Evolutionary conservation across 2,797 vertebrate genomes (phyloP).

Genomic region (Acropternis orthonyx): DNA sequence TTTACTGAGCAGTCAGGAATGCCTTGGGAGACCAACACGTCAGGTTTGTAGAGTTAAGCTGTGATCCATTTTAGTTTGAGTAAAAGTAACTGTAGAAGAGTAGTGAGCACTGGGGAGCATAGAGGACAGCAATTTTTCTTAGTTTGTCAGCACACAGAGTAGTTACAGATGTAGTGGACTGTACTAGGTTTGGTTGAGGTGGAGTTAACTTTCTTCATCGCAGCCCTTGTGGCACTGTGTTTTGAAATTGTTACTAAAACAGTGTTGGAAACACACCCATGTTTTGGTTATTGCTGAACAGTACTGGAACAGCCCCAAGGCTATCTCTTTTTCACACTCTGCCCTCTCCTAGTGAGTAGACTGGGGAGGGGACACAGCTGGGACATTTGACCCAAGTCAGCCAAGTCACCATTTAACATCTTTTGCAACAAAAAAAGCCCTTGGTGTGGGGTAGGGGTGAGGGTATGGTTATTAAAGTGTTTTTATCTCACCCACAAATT

Average conservation of each 20-base stretch:
- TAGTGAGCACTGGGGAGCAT: neutral
- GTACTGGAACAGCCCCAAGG: neutral
- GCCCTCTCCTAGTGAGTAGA: neutral
- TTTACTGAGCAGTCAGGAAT: neutral
- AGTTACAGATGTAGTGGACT: neutral
- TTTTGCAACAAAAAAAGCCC: neutral
- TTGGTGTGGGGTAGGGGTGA: accelerated
- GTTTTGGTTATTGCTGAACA: neutral
- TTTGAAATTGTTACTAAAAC: neutral
- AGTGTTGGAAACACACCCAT: neutral
- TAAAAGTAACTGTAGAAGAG: neutral
- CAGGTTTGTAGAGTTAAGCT: neutral
- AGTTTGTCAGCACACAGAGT: neutral
- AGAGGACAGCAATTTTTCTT: neutral
- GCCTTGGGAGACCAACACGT: neutral
- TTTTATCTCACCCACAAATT: neutral
- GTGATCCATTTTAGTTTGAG: neutral
- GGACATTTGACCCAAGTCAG: neutral
- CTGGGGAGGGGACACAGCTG: neutral
- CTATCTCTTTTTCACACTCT: neutral
- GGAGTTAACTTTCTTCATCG: neutral
- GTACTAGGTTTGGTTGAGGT: neutral
- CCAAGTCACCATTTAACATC: accelerated
- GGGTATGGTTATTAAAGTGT: neutral
- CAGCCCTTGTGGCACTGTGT: neutral